These are phyloP conservation scores for Megaceryle alcyon DNA, from an alignment of 2,797 vertebrate species.

Conservation along the genomic window DNA sequence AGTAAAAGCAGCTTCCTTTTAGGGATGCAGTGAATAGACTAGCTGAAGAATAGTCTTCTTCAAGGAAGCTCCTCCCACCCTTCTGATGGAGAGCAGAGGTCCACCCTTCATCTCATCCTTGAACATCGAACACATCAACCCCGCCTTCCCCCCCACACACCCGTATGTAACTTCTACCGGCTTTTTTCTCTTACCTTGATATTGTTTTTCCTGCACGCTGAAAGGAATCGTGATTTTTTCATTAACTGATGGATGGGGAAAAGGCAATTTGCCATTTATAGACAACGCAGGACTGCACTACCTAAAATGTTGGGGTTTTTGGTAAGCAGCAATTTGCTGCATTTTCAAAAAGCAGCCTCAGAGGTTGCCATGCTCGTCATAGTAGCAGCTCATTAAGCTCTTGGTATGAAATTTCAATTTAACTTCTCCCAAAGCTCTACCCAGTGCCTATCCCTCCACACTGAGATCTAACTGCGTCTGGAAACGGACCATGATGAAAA, in stretches of 20 bases:
- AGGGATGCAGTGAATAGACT: not conserved
- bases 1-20: not conserved
- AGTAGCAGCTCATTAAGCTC: not conserved
- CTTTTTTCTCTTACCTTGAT: not conserved
- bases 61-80: not conserved
- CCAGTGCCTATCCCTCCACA: not conserved
- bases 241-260: not conserved
- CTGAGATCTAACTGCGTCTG: accelerated
- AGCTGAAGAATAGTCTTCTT: accelerated
- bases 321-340: not conserved
- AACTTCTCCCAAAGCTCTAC: not conserved
- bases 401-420: not conserved
- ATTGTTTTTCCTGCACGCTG: not conserved
- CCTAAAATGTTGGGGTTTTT: accelerated
- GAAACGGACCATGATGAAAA: not conserved
- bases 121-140: not conserved
- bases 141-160: too few relatives aligned
- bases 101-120: not conserved
- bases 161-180: not conserved
- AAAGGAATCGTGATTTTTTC: not conserved
- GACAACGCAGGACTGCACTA: accelerated
- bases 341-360: not conserved
- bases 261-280: not conserved
- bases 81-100: accelerated
- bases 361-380: not conserved